A percentile compares a stretch with the other conserved stretches of the same genome.
These are phyloP conservation scores for Melanotaenia duboulayi DNA, from an alignment of 2,113 vertebrate genomes.

Conservation along the genomic window DNA sequence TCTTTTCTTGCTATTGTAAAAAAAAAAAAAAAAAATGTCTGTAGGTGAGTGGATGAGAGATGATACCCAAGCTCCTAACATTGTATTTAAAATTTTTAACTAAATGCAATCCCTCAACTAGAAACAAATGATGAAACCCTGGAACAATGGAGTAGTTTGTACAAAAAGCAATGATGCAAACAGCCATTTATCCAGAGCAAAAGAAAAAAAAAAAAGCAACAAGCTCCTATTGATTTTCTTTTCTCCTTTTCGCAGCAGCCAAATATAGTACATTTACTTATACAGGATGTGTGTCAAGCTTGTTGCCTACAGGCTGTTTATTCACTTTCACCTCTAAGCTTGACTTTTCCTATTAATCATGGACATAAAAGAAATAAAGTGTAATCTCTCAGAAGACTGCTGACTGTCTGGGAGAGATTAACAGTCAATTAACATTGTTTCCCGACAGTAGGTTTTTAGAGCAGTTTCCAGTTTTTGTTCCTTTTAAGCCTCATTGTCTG, in stretches of 20 bases:
- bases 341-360: conserved; percentile 33
- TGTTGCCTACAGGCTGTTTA: conserved; percentile 38
- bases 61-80: neutral
- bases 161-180: conserved; percentile 22
- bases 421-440: neutral
- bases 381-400: conserved; percentile 20
- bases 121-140: conserved; percentile 31
- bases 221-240: neutral
- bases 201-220: neutral
- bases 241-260: conserved; percentile 11
- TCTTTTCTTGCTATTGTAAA: neutral
- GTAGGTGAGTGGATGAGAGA: conserved; percentile 2
- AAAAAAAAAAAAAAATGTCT: neutral
- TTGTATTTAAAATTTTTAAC: conserved; percentile 22
- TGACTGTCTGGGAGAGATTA: conserved; percentile 19
- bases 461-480: neutral
- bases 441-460: conserved; percentile 13
- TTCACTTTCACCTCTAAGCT: conserved; percentile 35
- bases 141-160: neutral
- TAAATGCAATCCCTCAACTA: neutral
- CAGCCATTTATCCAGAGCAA: neutral
- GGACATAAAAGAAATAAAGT: conserved; percentile 1
- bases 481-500: neutral
- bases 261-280: conserved; percentile 35
- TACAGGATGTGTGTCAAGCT: conserved; percentile 42